phyloP scores from a whole-genome alignment of 35 echinoderm and acorn worm species.

The Nesometra sesokonis region DNA sequence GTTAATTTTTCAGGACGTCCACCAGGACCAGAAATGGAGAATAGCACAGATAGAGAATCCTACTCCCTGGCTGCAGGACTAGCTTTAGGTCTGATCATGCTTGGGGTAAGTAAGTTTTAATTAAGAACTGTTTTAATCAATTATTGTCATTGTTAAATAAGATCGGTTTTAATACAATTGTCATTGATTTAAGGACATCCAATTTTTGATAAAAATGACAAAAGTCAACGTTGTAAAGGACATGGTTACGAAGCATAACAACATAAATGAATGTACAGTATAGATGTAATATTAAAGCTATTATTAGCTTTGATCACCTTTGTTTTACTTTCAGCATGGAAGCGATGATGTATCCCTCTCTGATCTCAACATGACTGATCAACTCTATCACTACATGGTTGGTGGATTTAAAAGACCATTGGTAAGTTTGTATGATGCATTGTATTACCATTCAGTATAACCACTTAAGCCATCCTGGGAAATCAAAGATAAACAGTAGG shows the following conservation, averaged over 20 bases:
- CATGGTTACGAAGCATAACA: too few species aligned
- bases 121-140: too few species aligned
- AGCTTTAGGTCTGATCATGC: slow-evolving; percentile 78
- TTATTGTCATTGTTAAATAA: not conserved
- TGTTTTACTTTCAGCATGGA: slow-evolving; percentile 64
- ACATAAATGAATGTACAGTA: too few species aligned
- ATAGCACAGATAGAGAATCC: slow-evolving; percentile 88
- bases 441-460: too few species aligned
- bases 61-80: slow-evolving; percentile 92
- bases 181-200: not conserved
- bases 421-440: too few species aligned
- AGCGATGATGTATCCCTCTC: slow-evolving; percentile 81
- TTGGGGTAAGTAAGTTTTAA: slow-evolving; percentile 46
- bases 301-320: not conserved
- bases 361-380: slow-evolving; percentile 85
- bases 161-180: not conserved
- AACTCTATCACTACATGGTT: slow-evolving; percentile 94
- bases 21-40: slow-evolving; percentile 87
- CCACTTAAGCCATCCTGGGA: too few species aligned
- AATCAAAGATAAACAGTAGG: too few species aligned
- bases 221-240: not conserved
- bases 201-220: not conserved
- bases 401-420: slow-evolving; percentile 75
- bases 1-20: slow-evolving; percentile 61
- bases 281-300: not conserved